A percentile compares a stretch with the other conserved stretches of the same genome.
Conservation (phyloP, 1,140 invertebrate species). For the Drosophila baimaii region DNA sequence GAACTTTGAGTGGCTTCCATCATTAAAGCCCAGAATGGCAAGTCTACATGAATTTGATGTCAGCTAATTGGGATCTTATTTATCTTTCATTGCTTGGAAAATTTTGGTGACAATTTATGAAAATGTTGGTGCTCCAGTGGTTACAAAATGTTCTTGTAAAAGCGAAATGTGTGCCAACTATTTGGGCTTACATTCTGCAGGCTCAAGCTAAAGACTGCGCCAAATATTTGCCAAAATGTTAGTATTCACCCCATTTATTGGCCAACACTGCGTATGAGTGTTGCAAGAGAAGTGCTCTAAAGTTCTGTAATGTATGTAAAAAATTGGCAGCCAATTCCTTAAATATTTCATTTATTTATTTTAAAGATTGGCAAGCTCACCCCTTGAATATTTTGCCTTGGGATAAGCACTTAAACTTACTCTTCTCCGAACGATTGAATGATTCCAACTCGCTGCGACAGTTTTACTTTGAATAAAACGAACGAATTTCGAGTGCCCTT, state of each 20-base stretch:
- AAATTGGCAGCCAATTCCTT: neutral
- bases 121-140: slow-evolving; percentile 1
- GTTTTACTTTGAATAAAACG: slow-evolving; percentile 12
- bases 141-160: neutral
- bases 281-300: neutral
- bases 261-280: slow-evolving; percentile 28
- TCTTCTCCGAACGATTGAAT: neutral
- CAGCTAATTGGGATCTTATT: slow-evolving; percentile 26
- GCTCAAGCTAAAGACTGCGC: slow-evolving; percentile 1
- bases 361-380: neutral
- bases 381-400: neutral
- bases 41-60: neutral
- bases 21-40: slow-evolving; percentile 28
- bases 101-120: slow-evolving; percentile 4
- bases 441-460: slow-evolving; percentile 13
- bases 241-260: neutral
- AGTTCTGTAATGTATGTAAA: too few species aligned
- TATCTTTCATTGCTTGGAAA: slow-evolving; percentile 26
- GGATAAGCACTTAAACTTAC: neutral
- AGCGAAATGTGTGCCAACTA: neutral
- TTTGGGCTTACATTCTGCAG: neutral
- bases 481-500: slow-evolving; percentile 1
- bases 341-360: neutral
- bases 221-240: slow-evolving; percentile 17
- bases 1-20: slow-evolving; percentile 70